These are phyloP conservation scores for Polietes domitor DNA, from an alignment of 2,888 invertebrate genomes.

Conservation along the genomic window DNA sequence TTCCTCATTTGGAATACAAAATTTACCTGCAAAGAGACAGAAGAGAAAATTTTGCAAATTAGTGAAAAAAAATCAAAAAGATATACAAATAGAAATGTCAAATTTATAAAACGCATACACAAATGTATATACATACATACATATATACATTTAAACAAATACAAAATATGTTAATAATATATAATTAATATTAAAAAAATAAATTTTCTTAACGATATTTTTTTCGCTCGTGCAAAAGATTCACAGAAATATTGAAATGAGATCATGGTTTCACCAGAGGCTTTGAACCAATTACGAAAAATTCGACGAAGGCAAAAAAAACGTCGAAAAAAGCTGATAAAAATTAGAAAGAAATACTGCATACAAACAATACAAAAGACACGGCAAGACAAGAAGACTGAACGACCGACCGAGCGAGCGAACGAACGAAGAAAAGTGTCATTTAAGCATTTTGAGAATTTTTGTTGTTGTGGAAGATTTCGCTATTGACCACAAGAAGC, in stretches of 20 bases:
- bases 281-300: slow-evolving; percentile 61
- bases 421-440: slow-evolving; percentile 47
- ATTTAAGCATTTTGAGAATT: slow-evolving; percentile 42
- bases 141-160: not conserved
- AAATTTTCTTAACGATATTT: slow-evolving; percentile 36
- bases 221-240: slow-evolving; percentile 19
- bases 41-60: slow-evolving; percentile 63
- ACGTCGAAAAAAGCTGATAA: not conserved
- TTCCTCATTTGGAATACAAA: slow-evolving; percentile 15
- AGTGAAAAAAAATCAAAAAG: slow-evolving; percentile 42
- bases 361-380: not conserved
- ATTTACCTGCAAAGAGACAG: slow-evolving; percentile 65
- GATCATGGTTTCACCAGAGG: slow-evolving; percentile 65
- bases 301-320: slow-evolving; percentile 45
- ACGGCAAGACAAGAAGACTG: not conserved
- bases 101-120: slow-evolving; percentile 35
- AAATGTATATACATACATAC: slow-evolving; percentile 9
- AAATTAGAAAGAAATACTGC: slow-evolving; percentile 1
- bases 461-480: not conserved
- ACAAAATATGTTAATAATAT: slow-evolving; percentile 41
- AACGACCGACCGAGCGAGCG: too few relatives aligned
- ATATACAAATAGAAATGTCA: slow-evolving; percentile 20
- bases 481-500: not conserved
- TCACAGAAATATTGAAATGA: slow-evolving; percentile 50
- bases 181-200: slow-evolving; percentile 49